Evolutionary conservation across 2,888 invertebrate species (phyloP).

Genomic region (Agriotes lineatus): DNA sequence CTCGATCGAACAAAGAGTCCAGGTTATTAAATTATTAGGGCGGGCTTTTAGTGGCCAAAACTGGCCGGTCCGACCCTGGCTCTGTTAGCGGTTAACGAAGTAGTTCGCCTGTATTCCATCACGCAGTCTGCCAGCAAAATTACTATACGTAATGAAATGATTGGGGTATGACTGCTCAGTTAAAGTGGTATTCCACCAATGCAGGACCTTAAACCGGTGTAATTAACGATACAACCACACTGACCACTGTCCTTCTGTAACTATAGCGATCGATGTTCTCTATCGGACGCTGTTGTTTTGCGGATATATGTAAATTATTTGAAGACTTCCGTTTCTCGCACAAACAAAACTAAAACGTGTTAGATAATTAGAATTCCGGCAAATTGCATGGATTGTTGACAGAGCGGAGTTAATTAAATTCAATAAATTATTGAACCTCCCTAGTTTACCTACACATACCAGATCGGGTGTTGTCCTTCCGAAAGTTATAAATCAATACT

Average conservation of each 20-base stretch:
- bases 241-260: conserved; percentile 42
- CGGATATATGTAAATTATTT: conserved; percentile 20
- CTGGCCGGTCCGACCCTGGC: background rate
- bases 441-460: conserved; percentile 2
- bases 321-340: conserved; percentile 13
- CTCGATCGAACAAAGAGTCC: background rate
- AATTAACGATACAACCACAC: conserved; percentile 47
- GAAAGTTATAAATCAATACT: no score
- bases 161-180: conserved; percentile 46
- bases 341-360: conserved; percentile 20
- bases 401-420: conserved; percentile 23
- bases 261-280: conserved; percentile 44
- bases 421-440: background rate
- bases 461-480: no score
- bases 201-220: conserved; percentile 42
- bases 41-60: background rate
- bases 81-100: conserved; percentile 7
- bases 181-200: conserved; percentile 43
- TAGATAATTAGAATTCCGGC: conserved; percentile 18
- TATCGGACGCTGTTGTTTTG: conserved; percentile 25
- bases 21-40: background rate
- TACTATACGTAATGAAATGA: conserved; percentile 44
- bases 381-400: conserved; percentile 19
- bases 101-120: conserved; percentile 7
- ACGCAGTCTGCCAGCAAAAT: conserved; percentile 7